Evolutionary conservation across 2,888 invertebrate genomes (phyloP).

Genomic region (Amitus sp.): DNA sequence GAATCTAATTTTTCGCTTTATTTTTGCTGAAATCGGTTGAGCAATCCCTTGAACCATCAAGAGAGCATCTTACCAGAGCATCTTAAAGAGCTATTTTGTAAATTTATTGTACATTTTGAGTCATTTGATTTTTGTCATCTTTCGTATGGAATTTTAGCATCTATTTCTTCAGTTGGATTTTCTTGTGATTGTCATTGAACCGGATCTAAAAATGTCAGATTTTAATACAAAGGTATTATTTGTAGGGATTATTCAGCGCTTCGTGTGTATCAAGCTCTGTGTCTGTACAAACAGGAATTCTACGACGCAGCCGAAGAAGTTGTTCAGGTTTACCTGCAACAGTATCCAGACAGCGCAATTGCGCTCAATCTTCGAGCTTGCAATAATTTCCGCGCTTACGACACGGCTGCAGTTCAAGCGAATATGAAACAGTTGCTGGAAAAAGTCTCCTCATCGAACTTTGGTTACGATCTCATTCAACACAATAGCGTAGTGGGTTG

Average conservation of each 20-base stretch:
- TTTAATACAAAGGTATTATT: too few species aligned
- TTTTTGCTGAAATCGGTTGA: too few species aligned
- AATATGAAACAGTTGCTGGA: constrained; percentile 85
- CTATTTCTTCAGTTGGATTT: too few species aligned
- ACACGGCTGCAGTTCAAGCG: constrained; percentile 93
- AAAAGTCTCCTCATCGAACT: constrained; percentile 76
- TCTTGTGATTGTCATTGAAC: too few species aligned
- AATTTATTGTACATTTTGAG: too few species aligned
- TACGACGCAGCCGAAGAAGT: constrained; percentile 98
- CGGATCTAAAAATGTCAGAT: too few species aligned
- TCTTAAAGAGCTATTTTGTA: too few species aligned
- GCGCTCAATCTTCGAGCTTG: constrained; percentile 94
- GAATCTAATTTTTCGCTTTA: too few species aligned
- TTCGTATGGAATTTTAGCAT: too few species aligned
- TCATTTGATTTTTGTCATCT: too few species aligned
- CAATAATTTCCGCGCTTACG: constrained; percentile 86
- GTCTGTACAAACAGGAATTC: constrained; percentile 98
- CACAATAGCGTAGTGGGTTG: constrained; percentile 94
- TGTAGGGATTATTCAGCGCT: constrained; percentile 89
- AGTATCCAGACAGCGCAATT: constrained; percentile 92
- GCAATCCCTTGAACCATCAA: too few species aligned
- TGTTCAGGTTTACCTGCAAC: constrained; percentile 90
- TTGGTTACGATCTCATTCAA: constrained; percentile 91
- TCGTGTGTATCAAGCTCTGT: constrained; percentile 96
- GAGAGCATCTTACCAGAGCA: too few species aligned